A percentile compares a stretch with the other conserved stretches of the same genome.
Conservation (phyloP, 2,113 vertebrate genomes). For the Megaceryle maxima region DNA sequence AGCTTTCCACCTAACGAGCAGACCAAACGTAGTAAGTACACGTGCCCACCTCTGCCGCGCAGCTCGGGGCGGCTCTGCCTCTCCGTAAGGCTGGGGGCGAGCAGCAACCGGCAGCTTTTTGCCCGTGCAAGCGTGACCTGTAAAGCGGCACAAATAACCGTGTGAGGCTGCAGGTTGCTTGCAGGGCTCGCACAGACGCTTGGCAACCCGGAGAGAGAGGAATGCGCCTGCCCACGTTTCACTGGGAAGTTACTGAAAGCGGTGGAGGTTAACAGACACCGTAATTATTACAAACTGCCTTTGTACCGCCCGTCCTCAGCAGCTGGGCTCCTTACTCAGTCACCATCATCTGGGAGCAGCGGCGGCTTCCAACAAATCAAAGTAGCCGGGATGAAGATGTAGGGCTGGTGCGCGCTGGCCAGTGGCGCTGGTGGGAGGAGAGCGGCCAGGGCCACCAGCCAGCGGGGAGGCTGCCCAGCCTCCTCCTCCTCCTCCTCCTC, state of each 20-base stretch:
- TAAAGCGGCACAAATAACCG: conserved; percentile 53
- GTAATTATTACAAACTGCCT: conserved; percentile 55
- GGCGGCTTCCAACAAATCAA: not conserved
- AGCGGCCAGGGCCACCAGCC: not conserved
- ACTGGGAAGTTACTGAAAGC: conserved; percentile 27
- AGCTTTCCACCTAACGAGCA: not conserved
- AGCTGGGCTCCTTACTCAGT: not conserved
- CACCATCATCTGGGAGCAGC: not conserved
- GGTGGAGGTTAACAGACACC: conserved; percentile 43
- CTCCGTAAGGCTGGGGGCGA: not conserved
- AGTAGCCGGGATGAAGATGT: not conserved
- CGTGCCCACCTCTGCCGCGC: not conserved
- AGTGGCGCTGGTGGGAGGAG: not conserved
- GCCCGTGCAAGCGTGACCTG: conserved; percentile 2
- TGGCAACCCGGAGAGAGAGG: conserved; percentile 38
- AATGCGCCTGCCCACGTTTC: conserved; percentile 39
- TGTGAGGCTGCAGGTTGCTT: conserved; percentile 28
- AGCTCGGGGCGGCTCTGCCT: not conserved
- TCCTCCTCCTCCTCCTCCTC: not conserved
- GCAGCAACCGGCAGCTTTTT: not conserved
- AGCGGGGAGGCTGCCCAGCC: not conserved
- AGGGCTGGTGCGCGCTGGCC: not conserved
- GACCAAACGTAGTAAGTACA: not conserved
- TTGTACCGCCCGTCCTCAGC: not conserved
- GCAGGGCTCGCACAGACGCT: conserved; percentile 49